A percentile compares a stretch with the other conserved stretches of the same genome.
Conservation (phyloP, 2,797 vertebrate species). For the Coregonus ussuriensis region DNA sequence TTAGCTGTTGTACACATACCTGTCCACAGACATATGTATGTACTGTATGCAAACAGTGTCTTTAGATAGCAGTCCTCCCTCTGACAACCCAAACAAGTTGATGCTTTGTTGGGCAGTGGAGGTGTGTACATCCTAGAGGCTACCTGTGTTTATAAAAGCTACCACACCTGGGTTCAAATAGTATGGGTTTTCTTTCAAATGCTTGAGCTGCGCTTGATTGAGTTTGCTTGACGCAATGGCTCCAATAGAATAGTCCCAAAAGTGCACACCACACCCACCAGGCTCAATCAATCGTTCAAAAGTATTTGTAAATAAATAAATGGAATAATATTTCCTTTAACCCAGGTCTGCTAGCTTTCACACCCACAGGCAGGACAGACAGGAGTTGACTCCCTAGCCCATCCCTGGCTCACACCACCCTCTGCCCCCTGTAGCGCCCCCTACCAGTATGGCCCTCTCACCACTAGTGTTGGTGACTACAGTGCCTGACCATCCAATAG, state of each 20-base stretch:
- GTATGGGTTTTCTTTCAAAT: neutral
- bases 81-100: neutral
- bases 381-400: neutral
- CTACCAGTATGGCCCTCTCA: constrained; percentile 21
- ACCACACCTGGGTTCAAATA: neutral
- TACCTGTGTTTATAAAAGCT: neutral
- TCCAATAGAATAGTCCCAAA: too few relatives aligned
- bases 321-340: too few relatives aligned
- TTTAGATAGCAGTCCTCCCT: neutral
- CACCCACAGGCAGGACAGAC: neutral
- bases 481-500: constrained; percentile 32
- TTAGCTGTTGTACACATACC: neutral
- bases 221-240: neutral
- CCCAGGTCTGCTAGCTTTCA: neutral
- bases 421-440: constrained; percentile 22
- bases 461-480: constrained; percentile 37
- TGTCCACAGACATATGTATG: neutral
- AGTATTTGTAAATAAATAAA: too few relatives aligned
- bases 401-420: constrained; percentile 13
- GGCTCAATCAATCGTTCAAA: too few relatives aligned
- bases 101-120: neutral
- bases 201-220: neutral
- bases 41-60: neutral
- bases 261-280: too few relatives aligned
- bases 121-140: neutral